Percentiles rank a stretch among this genome's conserved stretches.
Evolutionary conservation across 2,113 vertebrate species (phyloP).

Genomic region (Saguinus imperator): DNA sequence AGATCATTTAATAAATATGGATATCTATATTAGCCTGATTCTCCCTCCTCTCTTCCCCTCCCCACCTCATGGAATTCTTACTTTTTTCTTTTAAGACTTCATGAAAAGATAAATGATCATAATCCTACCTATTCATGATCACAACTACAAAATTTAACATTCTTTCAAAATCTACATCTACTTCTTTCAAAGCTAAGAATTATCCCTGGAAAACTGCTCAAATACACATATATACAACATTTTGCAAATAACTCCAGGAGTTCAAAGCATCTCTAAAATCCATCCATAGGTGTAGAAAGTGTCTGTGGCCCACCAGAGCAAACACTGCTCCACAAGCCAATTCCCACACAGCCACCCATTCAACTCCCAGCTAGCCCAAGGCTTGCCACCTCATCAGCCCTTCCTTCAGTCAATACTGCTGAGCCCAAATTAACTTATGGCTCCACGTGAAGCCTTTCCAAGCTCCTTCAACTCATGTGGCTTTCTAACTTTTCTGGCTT

Average conservation of each 20-base stretch:
- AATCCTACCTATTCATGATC: background rate
- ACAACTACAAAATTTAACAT: conserved; percentile 6
- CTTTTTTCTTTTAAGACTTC: background rate
- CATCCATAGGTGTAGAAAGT: background rate
- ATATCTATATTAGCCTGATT: background rate
- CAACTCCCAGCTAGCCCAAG: background rate
- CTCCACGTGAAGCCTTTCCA: background rate
- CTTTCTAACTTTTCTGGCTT: background rate
- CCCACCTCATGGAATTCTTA: background rate
- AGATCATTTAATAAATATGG: background rate
- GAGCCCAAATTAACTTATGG: background rate
- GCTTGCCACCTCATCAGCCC: background rate
- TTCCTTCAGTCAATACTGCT: conserved; percentile 29
- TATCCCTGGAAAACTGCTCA: background rate
- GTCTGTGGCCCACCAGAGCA: background rate
- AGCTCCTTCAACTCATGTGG: background rate
- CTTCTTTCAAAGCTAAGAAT: conserved; percentile 30
- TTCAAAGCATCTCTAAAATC: background rate
- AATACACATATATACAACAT: background rate
- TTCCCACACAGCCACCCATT: conserved; percentile 8
- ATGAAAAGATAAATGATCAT: background rate
- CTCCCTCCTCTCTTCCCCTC: background rate
- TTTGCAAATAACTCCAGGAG: background rate
- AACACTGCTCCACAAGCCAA: background rate
- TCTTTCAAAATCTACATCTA: conserved; percentile 15